phyloP scores from a whole-genome alignment of 2,113 vertebrate genomes.

The Anas platyrhynchos region DNA sequence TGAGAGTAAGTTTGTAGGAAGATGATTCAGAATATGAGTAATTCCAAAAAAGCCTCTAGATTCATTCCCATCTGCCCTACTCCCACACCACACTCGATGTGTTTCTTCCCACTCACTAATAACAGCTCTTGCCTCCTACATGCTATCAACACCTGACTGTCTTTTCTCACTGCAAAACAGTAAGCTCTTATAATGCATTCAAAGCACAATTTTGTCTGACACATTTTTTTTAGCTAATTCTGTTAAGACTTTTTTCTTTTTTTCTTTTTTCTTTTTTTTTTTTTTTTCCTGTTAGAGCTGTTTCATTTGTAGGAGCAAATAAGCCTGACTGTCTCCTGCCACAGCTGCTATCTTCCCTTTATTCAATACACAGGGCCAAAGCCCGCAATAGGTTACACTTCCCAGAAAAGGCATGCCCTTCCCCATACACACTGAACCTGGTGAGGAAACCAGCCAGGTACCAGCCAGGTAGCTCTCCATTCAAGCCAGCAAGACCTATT shows the following conservation, averaged over 20 bases:
- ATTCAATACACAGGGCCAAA: background rate
- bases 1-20: background rate
- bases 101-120: conserved; percentile 46
- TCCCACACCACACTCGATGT: conserved; percentile 47
- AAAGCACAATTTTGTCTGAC: conserved; percentile 67
- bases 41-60: conserved; percentile 60
- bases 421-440: background rate
- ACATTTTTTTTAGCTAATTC: conserved; percentile 65
- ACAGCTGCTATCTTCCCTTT: background rate
- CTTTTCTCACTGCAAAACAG: conserved; percentile 32
- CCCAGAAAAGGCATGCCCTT: background rate
- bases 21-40: conserved; percentile 48
- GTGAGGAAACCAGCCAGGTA: background rate
- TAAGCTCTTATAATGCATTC: conserved; percentile 20
- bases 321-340: conserved; percentile 14
- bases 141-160: conserved; percentile 52
- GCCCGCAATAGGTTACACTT: background rate
- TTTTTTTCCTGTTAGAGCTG: background rate
- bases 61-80: conserved; percentile 49
- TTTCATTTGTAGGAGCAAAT: conserved; percentile 12
- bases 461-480: background rate
- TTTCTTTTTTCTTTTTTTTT: background rate
- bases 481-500: background rate
- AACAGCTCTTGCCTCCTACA: conserved; percentile 53
- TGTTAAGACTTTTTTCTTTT: background rate